Evolutionary conservation across 2,888 invertebrate genomes (phyloP).

Genomic region (Bombylius major): DNA sequence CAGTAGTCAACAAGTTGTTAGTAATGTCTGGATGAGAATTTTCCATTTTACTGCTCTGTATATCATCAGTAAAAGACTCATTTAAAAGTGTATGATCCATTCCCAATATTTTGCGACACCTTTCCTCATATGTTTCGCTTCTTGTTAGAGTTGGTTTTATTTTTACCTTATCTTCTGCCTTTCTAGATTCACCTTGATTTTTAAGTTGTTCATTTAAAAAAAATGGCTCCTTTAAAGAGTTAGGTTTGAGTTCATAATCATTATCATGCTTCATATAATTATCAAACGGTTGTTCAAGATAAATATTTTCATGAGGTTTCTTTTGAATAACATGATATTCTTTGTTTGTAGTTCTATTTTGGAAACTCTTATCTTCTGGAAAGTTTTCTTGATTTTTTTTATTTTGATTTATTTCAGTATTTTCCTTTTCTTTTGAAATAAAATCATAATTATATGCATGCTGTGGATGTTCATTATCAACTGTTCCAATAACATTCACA

Average conservation of each 20-base stretch:
- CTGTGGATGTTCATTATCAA: not conserved
- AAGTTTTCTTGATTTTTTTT: not conserved
- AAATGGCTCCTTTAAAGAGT: slow-evolving; percentile 14
- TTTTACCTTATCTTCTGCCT: slow-evolving; percentile 26
- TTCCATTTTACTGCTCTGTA: not conserved
- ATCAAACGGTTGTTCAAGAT: too few species aligned
- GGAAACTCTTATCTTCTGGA: too few species aligned
- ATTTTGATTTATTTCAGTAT: not conserved
- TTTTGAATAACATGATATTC: too few species aligned
- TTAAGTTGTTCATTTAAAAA: slow-evolving; percentile 18
- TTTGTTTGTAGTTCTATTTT: too few species aligned
- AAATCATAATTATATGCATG: not conserved
- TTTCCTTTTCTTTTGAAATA: slow-evolving; percentile 1
- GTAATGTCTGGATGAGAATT: not conserved
- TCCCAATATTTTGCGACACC: slow-evolving; percentile 56
- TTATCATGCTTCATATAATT: not conserved
- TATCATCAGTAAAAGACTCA: not conserved
- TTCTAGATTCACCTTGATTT: slow-evolving; percentile 1
- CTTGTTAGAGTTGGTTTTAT: slow-evolving; percentile 46
- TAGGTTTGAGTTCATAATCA: slow-evolving; percentile 1
- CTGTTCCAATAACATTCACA: not conserved
- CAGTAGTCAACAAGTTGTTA: slow-evolving; percentile 7
- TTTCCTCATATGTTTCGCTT: slow-evolving; percentile 60
- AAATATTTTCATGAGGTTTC: too few species aligned
- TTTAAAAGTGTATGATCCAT: slow-evolving; percentile 30